Base-by-base conservation (phyloP, 2,888 invertebrate genomes). In the Phyllotreta striolata region DNA sequence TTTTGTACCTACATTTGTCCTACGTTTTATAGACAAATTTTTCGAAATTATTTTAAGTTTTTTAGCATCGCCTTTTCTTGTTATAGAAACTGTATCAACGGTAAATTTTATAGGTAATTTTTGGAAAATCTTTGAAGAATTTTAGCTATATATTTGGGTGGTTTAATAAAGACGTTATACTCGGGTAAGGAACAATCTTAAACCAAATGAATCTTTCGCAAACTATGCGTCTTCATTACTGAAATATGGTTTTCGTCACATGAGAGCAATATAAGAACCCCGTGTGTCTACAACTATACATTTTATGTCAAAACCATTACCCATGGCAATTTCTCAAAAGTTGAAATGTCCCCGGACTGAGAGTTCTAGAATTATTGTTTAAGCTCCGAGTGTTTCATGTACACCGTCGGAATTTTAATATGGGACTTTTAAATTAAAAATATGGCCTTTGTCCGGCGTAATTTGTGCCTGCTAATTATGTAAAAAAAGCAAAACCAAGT, bases 301-400 rank as follows among this genome's bases (percentile, higher is more conserved):
- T 66, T 66, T 65, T 60, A 65, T 63, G 63, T 67, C 65, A 63
- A 63, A 65, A 65, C 67, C 57, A 65, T 65, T 65, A 67, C 59
- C 57, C 63, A 61, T 56, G 47, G 54, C 65, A 65, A 67, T 67
- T 65, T 63, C 63, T 51, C 49, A 63, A 67, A 67, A 67, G 56
- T 67, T 65, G 55, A 41, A 64, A 62, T 62, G 59, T 59, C 38
- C 13, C 41, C 40, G 64, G 59, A 51, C 62, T 54, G 55, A 44
- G 66, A 63, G 60, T 63, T 63, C 46, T 10, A 55, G 62, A 64
- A 67, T 67, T 67, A 65, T 65, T 63, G 59, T 65, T 60, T 44
- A 58, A 56, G 62, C 62, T 62, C 56, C 56, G 60, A 46, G 44
- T 56, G 59, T 47, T 63, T 58, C 62, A 55, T 24, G 24, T 40